phyloP scores from a whole-genome alignment of 1,140 invertebrate species.

The Musca vetustissima region DNA sequence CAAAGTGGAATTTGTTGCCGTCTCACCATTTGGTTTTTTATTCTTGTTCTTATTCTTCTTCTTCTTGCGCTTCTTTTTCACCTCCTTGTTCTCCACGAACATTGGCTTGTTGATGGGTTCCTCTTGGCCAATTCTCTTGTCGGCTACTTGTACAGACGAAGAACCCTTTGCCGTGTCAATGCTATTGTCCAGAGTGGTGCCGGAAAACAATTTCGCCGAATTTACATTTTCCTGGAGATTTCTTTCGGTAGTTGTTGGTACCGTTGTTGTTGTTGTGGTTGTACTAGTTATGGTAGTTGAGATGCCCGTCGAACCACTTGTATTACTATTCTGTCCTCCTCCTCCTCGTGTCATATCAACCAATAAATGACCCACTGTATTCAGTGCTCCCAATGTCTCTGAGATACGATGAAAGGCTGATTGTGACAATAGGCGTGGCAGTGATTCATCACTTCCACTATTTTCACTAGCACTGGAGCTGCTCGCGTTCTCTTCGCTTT shows the following conservation, averaged over 20 bases:
- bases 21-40: conserved; percentile 39
- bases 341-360: conserved; percentile 77
- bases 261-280: neutral
- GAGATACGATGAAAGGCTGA: conserved; percentile 66
- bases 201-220: neutral
- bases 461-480: neutral
- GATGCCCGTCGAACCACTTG: neutral
- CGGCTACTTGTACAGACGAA: conserved; percentile 38
- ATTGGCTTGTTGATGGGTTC: conserved; percentile 36
- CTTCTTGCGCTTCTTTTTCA: conserved; percentile 51
- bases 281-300: conserved; percentile 2
- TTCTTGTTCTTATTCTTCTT: conserved; percentile 57
- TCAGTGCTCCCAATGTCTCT: conserved; percentile 71
- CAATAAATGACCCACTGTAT: conserved; percentile 79
- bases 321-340: conserved; percentile 39
- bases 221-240: conserved; percentile 1
- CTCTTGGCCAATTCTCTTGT: conserved; percentile 49
- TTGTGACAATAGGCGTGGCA: conserved; percentile 59
- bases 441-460: conserved; percentile 48
- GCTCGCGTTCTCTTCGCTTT: conserved; percentile 30
- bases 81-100: conserved; percentile 53
- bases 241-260: no score
- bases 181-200: no score
- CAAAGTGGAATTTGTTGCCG: conserved; percentile 15
- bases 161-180: conserved; percentile 48